Conservation (phyloP, 2,797 vertebrate genomes). For the Remorina albescens region DNA sequence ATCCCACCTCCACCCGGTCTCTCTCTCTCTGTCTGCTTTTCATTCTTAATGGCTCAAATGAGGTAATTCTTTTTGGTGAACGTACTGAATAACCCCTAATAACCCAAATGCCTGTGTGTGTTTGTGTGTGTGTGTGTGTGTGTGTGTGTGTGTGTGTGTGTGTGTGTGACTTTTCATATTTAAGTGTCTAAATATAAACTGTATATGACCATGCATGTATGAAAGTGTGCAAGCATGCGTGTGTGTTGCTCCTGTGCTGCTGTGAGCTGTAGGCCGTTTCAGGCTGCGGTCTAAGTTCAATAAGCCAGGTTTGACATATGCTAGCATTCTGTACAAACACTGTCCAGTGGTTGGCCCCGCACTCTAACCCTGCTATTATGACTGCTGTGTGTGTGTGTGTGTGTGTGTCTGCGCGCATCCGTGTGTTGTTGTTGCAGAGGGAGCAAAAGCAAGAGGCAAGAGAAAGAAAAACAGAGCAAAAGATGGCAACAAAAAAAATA, state of each 20-base stretch:
- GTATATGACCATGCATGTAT: conserved; percentile 55
- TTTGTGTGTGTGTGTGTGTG: conserved; percentile 51
- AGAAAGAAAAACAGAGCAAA: conserved; percentile 59
- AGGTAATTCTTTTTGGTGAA: conserved; percentile 81
- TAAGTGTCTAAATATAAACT: conserved; percentile 23
- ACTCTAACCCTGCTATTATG: conserved; percentile 77
- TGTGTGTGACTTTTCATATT: conserved; percentile 47
- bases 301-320: conserved; percentile 80
- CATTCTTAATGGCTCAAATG: conserved; percentile 81
- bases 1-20: conserved; percentile 1
- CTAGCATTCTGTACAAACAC: conserved; percentile 81
- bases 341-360: conserved; percentile 72
- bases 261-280: conserved; percentile 71
- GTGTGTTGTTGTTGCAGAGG: conserved; percentile 56
- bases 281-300: conserved; percentile 78
- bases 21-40: conserved; percentile 77
- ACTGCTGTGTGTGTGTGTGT: conserved; percentile 53
- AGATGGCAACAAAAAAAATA: conserved; percentile 55
- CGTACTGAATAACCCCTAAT: conserved; percentile 73
- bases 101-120: conserved; percentile 44
- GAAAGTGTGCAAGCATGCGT: conserved; percentile 32
- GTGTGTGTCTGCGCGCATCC: conserved; percentile 42
- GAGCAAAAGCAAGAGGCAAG: conserved; percentile 42
- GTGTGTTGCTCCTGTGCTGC: conserved; percentile 30
- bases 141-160: conserved; percentile 51